These are phyloP conservation scores for Diachrysia chrysitis DNA, from an alignment of 2,888 invertebrate genomes.

Conservation along the genomic window DNA sequence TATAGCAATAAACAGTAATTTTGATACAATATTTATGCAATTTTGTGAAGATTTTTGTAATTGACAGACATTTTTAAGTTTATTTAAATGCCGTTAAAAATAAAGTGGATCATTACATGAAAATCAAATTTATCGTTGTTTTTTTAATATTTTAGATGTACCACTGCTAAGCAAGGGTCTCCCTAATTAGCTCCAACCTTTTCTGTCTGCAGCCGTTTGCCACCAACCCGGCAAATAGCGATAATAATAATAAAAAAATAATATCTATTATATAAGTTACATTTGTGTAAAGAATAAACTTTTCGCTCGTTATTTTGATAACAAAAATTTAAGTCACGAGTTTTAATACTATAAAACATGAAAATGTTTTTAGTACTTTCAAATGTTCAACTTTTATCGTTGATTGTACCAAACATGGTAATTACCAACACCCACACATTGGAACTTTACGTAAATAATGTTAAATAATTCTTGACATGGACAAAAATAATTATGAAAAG, in stretches of 20 bases:
- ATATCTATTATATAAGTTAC: neutral
- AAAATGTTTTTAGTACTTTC: constrained; percentile 35
- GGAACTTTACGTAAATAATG: constrained; percentile 3
- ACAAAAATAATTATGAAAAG: constrained; percentile 4
- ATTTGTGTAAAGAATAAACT: neutral
- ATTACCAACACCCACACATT: neutral
- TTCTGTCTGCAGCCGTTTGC: no score
- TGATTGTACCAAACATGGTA: constrained; percentile 1
- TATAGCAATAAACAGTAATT: constrained; percentile 62
- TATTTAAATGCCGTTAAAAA: no score
- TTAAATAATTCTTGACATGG: constrained; percentile 4
- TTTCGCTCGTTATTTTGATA: constrained; percentile 3
- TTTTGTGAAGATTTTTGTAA: no score
- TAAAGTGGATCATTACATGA: no score
- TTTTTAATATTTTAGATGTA: no score
- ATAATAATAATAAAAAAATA: no score
- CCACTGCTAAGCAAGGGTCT: no score
- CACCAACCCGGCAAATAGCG: no score
- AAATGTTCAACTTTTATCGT: constrained; percentile 23
- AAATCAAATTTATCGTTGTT: no score
- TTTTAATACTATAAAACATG: constrained; percentile 12
- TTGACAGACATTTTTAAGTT: no score
- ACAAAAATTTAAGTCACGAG: constrained; percentile 21
- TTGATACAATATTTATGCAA: constrained; percentile 57
- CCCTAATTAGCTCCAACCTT: no score